Evolutionary conservation across 2,888 invertebrate species (phyloP), one percentile per base, ranked within the genome.

Genomic region (Pomacea canaliculata): DNA sequence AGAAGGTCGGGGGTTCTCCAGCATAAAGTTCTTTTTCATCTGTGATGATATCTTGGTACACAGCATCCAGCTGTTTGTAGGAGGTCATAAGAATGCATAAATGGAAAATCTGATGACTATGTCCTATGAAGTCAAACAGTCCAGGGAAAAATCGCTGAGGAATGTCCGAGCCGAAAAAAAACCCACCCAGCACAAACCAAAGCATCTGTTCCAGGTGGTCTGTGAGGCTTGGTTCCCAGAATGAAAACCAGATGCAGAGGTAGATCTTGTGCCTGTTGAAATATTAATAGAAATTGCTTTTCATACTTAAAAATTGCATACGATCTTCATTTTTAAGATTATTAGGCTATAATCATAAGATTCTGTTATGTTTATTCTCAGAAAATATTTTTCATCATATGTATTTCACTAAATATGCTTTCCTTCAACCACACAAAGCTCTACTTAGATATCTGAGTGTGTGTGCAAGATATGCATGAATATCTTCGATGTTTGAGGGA

Each of bases 81-180:
- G 89, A 88, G 59, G 87, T 87, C 81, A 89, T 84, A 78, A 87
- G 84, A 72, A 90, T 90, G 78, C 86, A 89, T 37, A 90, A 82
- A 79, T 91, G 90, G 79, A 91, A 91, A 66, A 90, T 81, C 81
- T 90, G 90, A 77, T 91, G 90, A 75, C 90, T 89, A 81, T 90
- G 90, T 48, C 88, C 87, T 18, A 91, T 79, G 76, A 89, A 86
- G 72, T 91, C 90, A 83, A 85, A 91, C 70, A 80, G 82, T 51
- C 90, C 90, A 7, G 89, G 89, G 67, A 83, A 85, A 74, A 87
- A 86, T 19, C 89, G 80, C 76, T 91, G 89, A 13, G 90, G 90
- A 71, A 90, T 84, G 76, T 91, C 89, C 9, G 88, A 85, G 65
- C 88, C 86, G 80, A 89, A 90, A 85, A 91, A 90, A 77, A 89